Evolutionary conservation across 2,797 vertebrate genomes (phyloP), one percentile per base, ranked within the genome.

Genomic region (Odontamblyopus rebecca): DNA sequence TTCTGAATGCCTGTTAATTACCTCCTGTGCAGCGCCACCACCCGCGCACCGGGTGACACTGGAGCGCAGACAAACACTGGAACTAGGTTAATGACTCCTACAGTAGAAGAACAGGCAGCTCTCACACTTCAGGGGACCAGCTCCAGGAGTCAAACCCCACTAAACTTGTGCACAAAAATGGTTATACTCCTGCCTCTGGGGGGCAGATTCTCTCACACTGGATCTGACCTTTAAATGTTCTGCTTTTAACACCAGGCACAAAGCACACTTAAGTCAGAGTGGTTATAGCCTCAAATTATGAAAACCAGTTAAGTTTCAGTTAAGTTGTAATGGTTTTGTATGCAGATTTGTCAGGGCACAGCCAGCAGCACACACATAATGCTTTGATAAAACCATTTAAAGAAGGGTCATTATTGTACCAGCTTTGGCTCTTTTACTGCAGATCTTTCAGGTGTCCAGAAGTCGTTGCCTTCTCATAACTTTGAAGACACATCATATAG

Each of bases 1-100:
- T 85, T 84, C 83, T 88, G 84, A 83, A 88, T 82, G 72, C 86
- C 83, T 88, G 86, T 91, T 91, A 91, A 91, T 91, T 91, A 91
- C 86, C 79, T 91, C 79, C 88, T 84, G 72, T 75, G 83, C 82
- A 84, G 60, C 77, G 80, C 54, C 82, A 77, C 50, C 48, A 38
- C 53, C 26, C 71, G 68, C 72, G 41, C 72, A 53, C 69, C 50
- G 3, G 1, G 64, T 26, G 64, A 50, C 69, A 68, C 69, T 82
- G 73, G 77, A 64, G 70, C 73, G 77, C 75, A 66, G 76, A 88
- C 75, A 89, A 68, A 44, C 5, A 70, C 73, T 75, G 35, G 73
- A 89, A 86, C 83, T 88, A 86, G 90, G 87, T 88, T 89, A 88
- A 89, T 89, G 76, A 84, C 85, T 83, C 70, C n/a, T 13, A 7